A percentile compares a stretch with the other conserved stretches of the same genome.
phyloP scores from a whole-genome alignment of 1,140 invertebrate species.

The Drosophila dunni region DNA sequence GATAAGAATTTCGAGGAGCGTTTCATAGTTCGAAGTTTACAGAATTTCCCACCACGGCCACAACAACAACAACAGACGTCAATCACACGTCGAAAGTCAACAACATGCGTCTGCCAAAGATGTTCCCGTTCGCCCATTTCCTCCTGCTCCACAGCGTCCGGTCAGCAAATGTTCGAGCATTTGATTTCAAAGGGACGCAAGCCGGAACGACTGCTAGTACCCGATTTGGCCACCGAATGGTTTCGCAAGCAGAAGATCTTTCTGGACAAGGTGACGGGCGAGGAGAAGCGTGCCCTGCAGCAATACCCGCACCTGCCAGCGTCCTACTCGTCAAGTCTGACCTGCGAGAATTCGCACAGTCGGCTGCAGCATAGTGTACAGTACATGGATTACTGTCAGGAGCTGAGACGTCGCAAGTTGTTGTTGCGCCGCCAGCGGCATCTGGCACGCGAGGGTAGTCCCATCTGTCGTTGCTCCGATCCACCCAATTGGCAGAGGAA shows the following conservation, averaged over 20 bases:
- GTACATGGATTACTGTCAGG: constrained; percentile 20
- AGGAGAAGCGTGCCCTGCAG: not conserved
- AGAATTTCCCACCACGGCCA: constrained; percentile 48
- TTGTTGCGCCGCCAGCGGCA: constrained; percentile 7
- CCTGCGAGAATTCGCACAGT: constrained; percentile 11
- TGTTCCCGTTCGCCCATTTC: not conserved
- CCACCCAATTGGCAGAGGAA: constrained; percentile 1
- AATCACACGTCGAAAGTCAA: not conserved
- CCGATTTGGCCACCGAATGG: constrained; percentile 74
- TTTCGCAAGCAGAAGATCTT: constrained; percentile 68
- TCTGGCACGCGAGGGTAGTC: not conserved
- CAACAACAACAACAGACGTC: not conserved
- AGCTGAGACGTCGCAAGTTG: constrained; percentile 1
- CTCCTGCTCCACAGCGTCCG: not conserved
- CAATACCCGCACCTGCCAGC: not conserved
- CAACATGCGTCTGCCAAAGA: constrained; percentile 2
- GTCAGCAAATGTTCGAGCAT: constrained; percentile 44
- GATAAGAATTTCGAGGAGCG: constrained; percentile 16
- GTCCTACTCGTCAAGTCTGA: not conserved
- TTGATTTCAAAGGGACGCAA: constrained; percentile 28
- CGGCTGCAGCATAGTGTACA: constrained; percentile 20
- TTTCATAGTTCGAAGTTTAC: constrained; percentile 26
- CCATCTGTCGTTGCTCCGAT: not conserved
- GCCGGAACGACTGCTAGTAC: constrained; percentile 61
- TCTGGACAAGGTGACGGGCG: constrained; percentile 42